Base-by-base conservation (phyloP, 2,888 invertebrate species). In the Gryllus longicercus region DNA sequence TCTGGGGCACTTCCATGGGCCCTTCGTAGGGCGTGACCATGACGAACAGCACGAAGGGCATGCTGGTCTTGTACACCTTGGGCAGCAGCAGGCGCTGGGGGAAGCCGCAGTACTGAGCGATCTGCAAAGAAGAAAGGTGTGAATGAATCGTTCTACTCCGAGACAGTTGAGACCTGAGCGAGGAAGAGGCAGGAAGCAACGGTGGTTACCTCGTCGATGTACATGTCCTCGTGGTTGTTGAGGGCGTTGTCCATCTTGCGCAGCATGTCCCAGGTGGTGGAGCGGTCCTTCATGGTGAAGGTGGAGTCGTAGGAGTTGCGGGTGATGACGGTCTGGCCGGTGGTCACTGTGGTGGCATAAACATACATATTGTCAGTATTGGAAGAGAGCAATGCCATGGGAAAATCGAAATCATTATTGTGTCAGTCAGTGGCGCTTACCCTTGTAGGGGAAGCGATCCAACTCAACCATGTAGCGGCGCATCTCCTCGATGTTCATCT, bases 31-130 rank as follows among this genome's bases (percentile, higher is more conserved):
- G 79, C 77, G 90, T 88, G 14, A 93, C 89, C 82, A 92, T 90
- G 79, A 91, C 90, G 87, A 91, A 92, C 76, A 94, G 84, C 85
- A 91, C 88, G 89, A 91, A 90, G 38, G 90, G 89, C 87, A 92
- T 88, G 79, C 95, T 95, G 81, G 91, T 91, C 79, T 88, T 87
- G 83, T 86, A 90, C 85, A 95, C 95, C 84, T 89, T 93, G 76
- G 95, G 95, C 79, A 95, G 87, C 75, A 94, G 85, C 76, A 94
- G 88, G 84, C 93, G 92, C 50, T 91, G 89, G 4, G 95, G 94
- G 89, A 92, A 93, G 79, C 92, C 92, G 82, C 91, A 92, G 84
- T 92, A 88, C 76, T 88, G 88, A 85, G 90, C 88, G 38, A 81
- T 79, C 80, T 82, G 78, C 14, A 77, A 79, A 18, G 87, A 11